Percentiles rank a stretch among this genome's conserved stretches.
Conservation (phyloP, 1,140 invertebrate species). For the Caenorhabditis inopinata region DNA sequence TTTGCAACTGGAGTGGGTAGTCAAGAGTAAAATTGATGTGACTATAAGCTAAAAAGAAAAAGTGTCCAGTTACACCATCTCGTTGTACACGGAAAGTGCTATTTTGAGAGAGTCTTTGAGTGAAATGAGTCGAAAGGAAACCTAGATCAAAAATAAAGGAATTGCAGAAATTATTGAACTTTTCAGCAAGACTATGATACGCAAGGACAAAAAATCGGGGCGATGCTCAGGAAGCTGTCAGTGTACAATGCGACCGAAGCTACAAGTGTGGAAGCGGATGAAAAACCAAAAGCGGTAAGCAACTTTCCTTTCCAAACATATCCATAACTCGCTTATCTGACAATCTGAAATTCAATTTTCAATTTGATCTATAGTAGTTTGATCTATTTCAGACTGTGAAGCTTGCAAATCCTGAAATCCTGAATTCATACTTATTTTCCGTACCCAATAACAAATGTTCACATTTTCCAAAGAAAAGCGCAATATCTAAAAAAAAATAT, state of each 20-base stretch:
- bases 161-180: background rate
- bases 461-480: too few relatives aligned
- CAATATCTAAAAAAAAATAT: too few relatives aligned
- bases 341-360: too few relatives aligned
- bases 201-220: conserved; percentile 65
- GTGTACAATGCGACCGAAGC: conserved; percentile 61
- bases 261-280: conserved; percentile 58
- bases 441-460: too few relatives aligned
- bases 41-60: background rate
- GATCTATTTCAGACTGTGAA: too few relatives aligned
- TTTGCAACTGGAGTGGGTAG: conserved; percentile 1
- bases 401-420: too few relatives aligned
- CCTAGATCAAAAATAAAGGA: background rate
- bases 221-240: conserved; percentile 65
- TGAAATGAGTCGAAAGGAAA: background rate
- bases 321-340: too few relatives aligned
- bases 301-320: too few relatives aligned
- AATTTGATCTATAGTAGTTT: too few relatives aligned
- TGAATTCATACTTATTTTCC: too few relatives aligned
- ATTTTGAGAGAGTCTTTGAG: background rate
- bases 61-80: conserved; percentile 25
- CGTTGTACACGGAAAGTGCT: background rate
- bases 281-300: conserved; percentile 46
- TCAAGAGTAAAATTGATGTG: conserved; percentile 11
- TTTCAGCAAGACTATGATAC: conserved; percentile 65